phyloP scores from a whole-genome alignment of 2,797 vertebrate genomes.

The Eidolon dupreanum region DNA sequence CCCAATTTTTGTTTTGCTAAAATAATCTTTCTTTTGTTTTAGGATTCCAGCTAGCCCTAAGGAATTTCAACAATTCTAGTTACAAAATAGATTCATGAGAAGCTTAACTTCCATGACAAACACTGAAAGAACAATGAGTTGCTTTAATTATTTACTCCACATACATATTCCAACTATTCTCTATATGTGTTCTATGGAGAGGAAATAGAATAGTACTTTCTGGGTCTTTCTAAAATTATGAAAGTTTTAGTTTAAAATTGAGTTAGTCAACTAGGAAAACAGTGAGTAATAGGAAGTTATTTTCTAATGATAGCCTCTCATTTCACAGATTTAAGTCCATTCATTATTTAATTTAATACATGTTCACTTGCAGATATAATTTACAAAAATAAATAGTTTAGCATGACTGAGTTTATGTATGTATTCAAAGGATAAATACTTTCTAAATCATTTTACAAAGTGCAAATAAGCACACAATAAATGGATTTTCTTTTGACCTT shows the following conservation, averaged over 20 bases:
- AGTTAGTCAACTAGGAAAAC: background rate
- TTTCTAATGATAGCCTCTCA: background rate
- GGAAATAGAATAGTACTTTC: background rate
- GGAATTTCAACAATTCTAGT: background rate
- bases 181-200: background rate
- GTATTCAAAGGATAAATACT: background rate
- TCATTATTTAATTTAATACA: constrained; percentile 57
- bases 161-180: background rate
- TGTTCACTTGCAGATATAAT: background rate
- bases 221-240: background rate
- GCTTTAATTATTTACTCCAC: background rate
- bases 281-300: background rate
- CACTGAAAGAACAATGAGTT: background rate
- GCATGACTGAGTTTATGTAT: background rate
- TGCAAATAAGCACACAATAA: constrained; percentile 50
- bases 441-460: constrained; percentile 40
- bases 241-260: background rate
- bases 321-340: constrained; percentile 24
- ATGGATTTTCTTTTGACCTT: constrained; percentile 68
- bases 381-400: constrained; percentile 25
- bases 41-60: background rate
- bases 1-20: background rate
- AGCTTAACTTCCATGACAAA: background rate
- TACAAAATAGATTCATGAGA: background rate
- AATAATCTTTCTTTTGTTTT: background rate